phyloP scores from a whole-genome alignment of 2,113 vertebrate genomes.

The Megaceryle torquata region DNA sequence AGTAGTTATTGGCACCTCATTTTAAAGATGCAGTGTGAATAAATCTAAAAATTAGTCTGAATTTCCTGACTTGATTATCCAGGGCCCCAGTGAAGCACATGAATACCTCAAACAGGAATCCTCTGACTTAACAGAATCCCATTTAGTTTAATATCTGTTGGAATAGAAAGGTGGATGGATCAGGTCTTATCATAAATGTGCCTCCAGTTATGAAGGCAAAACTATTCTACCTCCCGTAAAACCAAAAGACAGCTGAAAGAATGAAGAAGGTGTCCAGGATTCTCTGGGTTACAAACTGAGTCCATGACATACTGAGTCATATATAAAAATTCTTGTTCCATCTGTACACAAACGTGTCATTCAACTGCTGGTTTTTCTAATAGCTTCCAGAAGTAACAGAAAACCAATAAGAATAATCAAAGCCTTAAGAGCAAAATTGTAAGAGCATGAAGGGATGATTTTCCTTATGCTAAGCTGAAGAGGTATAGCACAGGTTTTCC shows the following conservation, averaged over 20 bases:
- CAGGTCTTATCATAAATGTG: not conserved
- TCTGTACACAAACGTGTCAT: slow-evolving; percentile 59
- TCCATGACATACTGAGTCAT: not conserved
- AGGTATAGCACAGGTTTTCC: not conserved
- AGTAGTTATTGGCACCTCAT: not conserved
- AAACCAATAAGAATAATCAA: slow-evolving; percentile 59
- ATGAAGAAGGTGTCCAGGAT: not conserved
- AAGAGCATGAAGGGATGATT: slow-evolving; percentile 18
- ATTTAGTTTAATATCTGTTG: not conserved
- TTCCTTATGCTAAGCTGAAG: not conserved
- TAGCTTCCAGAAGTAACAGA: slow-evolving; percentile 62
- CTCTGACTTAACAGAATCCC: not conserved
- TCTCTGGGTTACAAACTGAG: slow-evolving; percentile 1
- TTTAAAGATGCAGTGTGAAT: not conserved
- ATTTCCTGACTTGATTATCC: not conserved
- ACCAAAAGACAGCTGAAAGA: not conserved
- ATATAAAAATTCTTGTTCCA: slow-evolving; percentile 56
- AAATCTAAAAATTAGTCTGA: not conserved
- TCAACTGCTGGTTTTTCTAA: slow-evolving; percentile 54
- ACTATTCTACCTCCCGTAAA: not conserved
- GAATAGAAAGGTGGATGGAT: not conserved
- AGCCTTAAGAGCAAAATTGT: slow-evolving; percentile 48
- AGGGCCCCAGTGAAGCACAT: not conserved
- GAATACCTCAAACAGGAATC: not conserved
- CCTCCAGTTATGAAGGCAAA: not conserved